Evolutionary conservation across 2,797 vertebrate genomes (phyloP), one percentile per base, ranked within the genome.

Genomic region (Notoglanidium macrostoma): DNA sequence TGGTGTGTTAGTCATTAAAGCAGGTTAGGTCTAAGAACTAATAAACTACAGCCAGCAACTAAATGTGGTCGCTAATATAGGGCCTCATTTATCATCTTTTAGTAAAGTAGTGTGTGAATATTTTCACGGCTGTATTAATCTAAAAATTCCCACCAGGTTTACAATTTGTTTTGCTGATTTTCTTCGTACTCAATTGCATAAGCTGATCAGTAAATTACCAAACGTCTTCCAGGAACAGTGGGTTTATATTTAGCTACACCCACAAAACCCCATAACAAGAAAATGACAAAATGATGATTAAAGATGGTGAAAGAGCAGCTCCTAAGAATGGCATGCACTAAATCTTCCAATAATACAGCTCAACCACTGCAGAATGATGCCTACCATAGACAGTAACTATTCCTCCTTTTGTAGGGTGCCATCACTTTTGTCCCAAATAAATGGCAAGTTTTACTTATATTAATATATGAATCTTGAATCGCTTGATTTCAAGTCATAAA

Each of bases 1-100:
- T 92, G 93, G 94, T 93, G 40, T 89, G 46, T 35, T 35, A 81
- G 40, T 81, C 23, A n/a, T 63, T 80, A 81, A 81, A 81, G 79
- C 57, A 63, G 57, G 23, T 81, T 80, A 61, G 78, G 61, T 61
- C 78, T 63, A 61, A 44, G 12, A 80, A 21, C 8, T 29, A 70
- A 12, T 73, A 35, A 79, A 79, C 84, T 23, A 92, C 84, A 83
- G 82, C 32, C n/a, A 85, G 80, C 81, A 35, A 40, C 83, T 81
- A n/a, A 63, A 80, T 19, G 57, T 63, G 57, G 79, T n/a, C n/a
- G 57, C 35, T 61, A 81, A 63, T 23, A 26, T 63, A 57, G 15
- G 57, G 59, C 79, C 79, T 81, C 57, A 46, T 81, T 81, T 81
- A 81, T 81, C 40, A 63, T 46, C 35, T 63, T 32, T 57, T 35